Evolutionary conservation across 2,888 invertebrate genomes (phyloP).

Genomic region (Gibbula magus): DNA sequence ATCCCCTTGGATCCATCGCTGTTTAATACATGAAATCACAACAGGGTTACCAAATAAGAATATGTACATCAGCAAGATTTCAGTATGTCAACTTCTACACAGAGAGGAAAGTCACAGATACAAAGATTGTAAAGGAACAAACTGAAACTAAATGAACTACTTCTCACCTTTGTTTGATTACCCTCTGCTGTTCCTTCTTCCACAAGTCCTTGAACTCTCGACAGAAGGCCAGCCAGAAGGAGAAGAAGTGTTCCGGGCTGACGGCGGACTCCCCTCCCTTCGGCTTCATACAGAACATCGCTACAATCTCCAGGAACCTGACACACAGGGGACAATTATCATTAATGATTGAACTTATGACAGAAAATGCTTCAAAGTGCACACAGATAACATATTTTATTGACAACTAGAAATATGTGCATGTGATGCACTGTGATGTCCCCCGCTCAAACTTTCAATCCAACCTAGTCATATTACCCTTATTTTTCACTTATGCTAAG

Average conservation of each 20-base stretch:
- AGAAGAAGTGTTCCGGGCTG: conserved; percentile 90
- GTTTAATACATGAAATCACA: too few species aligned
- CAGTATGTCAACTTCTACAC: not conserved
- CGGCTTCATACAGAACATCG: conserved; percentile 90
- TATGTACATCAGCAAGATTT: too few species aligned
- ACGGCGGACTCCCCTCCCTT: conserved; percentile 85
- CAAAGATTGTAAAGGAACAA: not conserved
- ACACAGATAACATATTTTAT: not conserved
- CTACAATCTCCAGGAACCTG: conserved; percentile 85
- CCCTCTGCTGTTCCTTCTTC: conserved; percentile 91
- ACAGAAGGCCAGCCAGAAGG: conserved; percentile 91
- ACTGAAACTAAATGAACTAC: not conserved
- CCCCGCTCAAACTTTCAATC: too few species aligned
- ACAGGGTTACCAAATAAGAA: too few species aligned
- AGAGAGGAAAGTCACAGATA: not conserved
- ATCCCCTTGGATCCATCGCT: too few species aligned
- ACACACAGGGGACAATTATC: conserved; percentile 66
- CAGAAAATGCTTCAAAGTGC: not conserved
- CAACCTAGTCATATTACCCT: too few species aligned
- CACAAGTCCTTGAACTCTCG: conserved; percentile 95
- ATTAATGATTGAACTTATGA: not conserved
- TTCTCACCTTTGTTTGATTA: conserved; percentile 88
- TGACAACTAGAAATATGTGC: too few species aligned
- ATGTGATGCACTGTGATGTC: too few species aligned
- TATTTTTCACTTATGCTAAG: too few species aligned